phyloP scores from a whole-genome alignment of 1,140 invertebrate genomes.

The Eulimnadia texana region DNA sequence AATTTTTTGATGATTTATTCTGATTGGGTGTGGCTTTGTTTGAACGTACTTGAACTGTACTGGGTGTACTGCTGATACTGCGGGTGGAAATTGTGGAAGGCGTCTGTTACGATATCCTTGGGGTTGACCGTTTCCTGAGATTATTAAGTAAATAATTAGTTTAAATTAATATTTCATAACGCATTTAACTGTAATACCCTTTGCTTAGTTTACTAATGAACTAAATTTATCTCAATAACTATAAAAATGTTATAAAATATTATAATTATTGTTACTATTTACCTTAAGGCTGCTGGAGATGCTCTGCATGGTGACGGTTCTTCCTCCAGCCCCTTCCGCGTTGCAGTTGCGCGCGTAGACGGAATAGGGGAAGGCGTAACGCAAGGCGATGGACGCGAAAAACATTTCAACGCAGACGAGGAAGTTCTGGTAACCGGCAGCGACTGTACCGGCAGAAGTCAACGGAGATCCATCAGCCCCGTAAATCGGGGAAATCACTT shows the following conservation, averaged over 20 bases:
- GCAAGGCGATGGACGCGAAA: constrained; percentile 84
- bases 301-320: constrained; percentile 95
- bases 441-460: constrained; percentile 84
- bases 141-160: too few species aligned
- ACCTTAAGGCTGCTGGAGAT: constrained; percentile 97
- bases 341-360: constrained; percentile 44
- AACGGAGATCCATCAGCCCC: constrained; percentile 52
- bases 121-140: constrained; percentile 99
- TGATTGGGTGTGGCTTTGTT: not conserved
- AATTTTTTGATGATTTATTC: too few species aligned
- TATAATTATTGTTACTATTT: too few species aligned
- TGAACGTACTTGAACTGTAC: constrained; percentile 67
- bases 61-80: constrained; percentile 99
- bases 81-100: constrained; percentile 99
- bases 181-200: too few species aligned
- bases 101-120: constrained; percentile 99
- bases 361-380: constrained; percentile 90
- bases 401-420: constrained; percentile 99
- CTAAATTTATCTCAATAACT: too few species aligned
- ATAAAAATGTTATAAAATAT: too few species aligned
- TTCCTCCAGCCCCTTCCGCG: constrained; percentile 60
- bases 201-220: too few species aligned
- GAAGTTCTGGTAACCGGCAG: constrained; percentile 98
- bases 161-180: too few species aligned
- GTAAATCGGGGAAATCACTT: constrained; percentile 78